Conservation (phyloP, 2,113 vertebrate genomes). For the Acrocephalus kingi region DNA sequence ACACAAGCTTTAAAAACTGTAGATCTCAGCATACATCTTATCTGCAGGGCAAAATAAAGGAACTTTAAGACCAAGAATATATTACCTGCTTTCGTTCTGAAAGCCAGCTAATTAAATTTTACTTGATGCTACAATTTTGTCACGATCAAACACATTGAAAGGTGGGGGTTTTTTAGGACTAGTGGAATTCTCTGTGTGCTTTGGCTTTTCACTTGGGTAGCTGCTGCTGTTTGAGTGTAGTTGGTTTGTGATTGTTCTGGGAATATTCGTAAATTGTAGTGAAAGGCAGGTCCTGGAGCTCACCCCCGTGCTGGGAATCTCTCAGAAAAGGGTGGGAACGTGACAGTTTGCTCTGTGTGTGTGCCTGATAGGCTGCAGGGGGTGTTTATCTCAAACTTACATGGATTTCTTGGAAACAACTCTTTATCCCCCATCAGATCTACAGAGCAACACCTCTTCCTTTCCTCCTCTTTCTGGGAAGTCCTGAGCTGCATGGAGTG, state of each 20-base stretch:
- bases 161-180: no score
- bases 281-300: neutral
- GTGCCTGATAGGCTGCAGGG: neutral
- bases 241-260: fast-evolving
- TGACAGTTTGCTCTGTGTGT: fast-evolving
- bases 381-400: neutral
- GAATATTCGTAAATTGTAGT: neutral
- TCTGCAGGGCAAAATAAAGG: constrained; percentile 23
- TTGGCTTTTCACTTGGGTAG: neutral
- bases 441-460: neutral
- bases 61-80: neutral
- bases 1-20: neutral
- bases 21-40: neutral
- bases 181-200: neutral
- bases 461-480: neutral
- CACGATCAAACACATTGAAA: neutral
- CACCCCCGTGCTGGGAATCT: neutral
- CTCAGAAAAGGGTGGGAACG: fast-evolving
- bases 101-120: neutral
- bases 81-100: neutral
- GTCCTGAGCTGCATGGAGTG: fast-evolving
- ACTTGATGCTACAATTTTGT: neutral
- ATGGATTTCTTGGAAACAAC: neutral
- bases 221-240: neutral
- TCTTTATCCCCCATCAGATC: neutral